phyloP scores from a whole-genome alignment of 2,888 invertebrate species.

The Orthonevra nobilis region DNA sequence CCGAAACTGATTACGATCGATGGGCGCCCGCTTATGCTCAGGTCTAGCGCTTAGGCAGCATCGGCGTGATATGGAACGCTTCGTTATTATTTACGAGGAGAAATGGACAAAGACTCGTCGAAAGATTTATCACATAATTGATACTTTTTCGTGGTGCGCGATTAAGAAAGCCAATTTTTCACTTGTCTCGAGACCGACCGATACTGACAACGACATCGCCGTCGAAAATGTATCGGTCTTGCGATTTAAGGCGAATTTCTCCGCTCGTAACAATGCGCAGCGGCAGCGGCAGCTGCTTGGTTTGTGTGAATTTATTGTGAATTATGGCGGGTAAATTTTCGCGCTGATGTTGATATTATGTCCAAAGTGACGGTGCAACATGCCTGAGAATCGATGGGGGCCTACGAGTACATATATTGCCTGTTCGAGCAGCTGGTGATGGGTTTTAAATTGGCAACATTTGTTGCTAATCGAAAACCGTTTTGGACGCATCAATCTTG shows the following conservation, averaged over 20 bases:
- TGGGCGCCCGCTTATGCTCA: conserved; percentile 33
- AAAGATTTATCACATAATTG: conserved; percentile 59
- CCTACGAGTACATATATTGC: too few species aligned
- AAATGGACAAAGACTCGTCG: conserved; percentile 42
- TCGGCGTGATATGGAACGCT: too few species aligned
- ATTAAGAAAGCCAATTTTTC: conserved; percentile 51
- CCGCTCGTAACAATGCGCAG: conserved; percentile 19
- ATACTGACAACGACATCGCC: too few species aligned
- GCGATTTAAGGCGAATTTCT: conserved; percentile 1
- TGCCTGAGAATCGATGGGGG: too few species aligned
- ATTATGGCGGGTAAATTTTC: conserved; percentile 53
- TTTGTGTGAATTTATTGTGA: conserved; percentile 63
- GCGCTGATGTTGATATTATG: conserved; percentile 12
- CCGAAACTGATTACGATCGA: conserved; percentile 62
- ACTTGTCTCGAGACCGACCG: conserved; percentile 33
- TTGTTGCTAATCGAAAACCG: conserved; percentile 59
- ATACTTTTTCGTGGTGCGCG: conserved; percentile 21
- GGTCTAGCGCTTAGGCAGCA: too few species aligned
- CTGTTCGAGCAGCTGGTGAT: conserved; percentile 27
- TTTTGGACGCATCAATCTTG: conserved; percentile 26
- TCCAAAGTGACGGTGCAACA: neutral
- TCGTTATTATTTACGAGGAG: conserved; percentile 63
- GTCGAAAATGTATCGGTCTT: conserved; percentile 3
- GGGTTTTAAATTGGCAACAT: conserved; percentile 65
- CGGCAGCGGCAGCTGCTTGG: too few species aligned